These are phyloP conservation scores for Platygyra sinensis DNA, from an alignment of 64 coral and sea anemone species.

Conservation along the genomic window DNA sequence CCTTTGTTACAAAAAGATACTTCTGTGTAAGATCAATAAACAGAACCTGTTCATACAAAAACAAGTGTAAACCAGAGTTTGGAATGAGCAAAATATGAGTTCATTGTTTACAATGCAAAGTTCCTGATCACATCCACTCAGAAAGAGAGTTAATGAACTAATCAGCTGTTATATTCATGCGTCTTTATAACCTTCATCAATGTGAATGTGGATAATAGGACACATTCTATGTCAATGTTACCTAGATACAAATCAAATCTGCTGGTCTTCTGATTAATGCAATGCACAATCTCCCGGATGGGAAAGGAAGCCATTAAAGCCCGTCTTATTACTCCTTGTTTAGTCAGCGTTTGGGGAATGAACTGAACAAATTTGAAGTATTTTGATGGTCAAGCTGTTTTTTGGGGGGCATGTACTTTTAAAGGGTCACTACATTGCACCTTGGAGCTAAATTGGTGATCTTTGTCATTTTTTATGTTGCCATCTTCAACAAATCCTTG, in stretches of 20 bases:
- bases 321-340: no score
- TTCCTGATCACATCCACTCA: not conserved
- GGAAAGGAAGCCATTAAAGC: no score
- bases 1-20: not conserved
- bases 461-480: no score
- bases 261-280: not conserved
- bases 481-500: no score
- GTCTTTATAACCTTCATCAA: not conserved
- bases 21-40: not conserved
- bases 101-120: not conserved
- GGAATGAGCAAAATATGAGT: not conserved
- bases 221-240: no score
- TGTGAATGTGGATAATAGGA: not conserved
- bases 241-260: not conserved
- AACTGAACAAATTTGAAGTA: no score
- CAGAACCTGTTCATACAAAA: not conserved
- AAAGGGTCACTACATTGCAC: no score
- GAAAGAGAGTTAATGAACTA: slow-evolving; percentile 44
- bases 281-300: no score
- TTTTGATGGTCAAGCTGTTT: no score
- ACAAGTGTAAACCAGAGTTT: not conserved
- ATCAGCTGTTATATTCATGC: slow-evolving; percentile 9
- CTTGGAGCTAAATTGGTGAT: no score
- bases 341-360: no score
- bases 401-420: no score